A percentile compares a stretch with the other conserved stretches of the same genome.
phyloP scores from a whole-genome alignment of 2,888 invertebrate species.

The Aspidiotus destructor region DNA sequence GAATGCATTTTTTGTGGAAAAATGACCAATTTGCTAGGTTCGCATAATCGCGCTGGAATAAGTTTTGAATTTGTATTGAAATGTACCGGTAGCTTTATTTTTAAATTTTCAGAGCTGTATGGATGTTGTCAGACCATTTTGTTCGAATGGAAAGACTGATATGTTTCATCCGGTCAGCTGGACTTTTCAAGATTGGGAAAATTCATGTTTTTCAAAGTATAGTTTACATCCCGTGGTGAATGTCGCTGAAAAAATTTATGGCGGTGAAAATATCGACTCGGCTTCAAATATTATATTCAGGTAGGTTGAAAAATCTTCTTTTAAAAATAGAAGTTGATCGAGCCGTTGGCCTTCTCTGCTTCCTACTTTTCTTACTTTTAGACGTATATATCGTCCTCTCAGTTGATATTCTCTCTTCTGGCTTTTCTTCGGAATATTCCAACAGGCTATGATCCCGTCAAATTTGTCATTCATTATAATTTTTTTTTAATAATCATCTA shows the following conservation, averaged over 20 bases:
- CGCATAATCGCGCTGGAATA: too few species aligned
- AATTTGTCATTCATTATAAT: background rate
- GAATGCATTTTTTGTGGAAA: too few species aligned
- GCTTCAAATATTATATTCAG: conserved; percentile 52
- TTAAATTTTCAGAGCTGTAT: conserved; percentile 61
- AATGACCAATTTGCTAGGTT: too few species aligned
- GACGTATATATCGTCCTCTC: too few species aligned
- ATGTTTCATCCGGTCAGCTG: conserved; percentile 74
- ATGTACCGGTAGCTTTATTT: too few species aligned
- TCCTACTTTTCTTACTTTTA: too few species aligned
- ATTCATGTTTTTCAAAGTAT: conserved; percentile 59
- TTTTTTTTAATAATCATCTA: conserved; percentile 18
- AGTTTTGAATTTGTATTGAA: too few species aligned
- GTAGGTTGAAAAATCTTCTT: conserved; percentile 36
- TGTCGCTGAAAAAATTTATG: conserved; percentile 65
- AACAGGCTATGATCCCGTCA: too few species aligned
- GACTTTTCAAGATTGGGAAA: conserved; percentile 57
- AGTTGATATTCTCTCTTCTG: too few species aligned
- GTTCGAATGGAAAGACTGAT: conserved; percentile 61
- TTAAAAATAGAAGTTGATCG: too few species aligned
- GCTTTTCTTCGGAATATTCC: too few species aligned
- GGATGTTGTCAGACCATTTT: conserved; percentile 95
- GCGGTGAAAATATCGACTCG: conserved; percentile 59
- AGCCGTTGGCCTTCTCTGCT: too few species aligned
- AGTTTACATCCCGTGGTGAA: conserved; percentile 57